Conservation (phyloP, 2,113 vertebrate species). For the Rostratula benghalensis region DNA sequence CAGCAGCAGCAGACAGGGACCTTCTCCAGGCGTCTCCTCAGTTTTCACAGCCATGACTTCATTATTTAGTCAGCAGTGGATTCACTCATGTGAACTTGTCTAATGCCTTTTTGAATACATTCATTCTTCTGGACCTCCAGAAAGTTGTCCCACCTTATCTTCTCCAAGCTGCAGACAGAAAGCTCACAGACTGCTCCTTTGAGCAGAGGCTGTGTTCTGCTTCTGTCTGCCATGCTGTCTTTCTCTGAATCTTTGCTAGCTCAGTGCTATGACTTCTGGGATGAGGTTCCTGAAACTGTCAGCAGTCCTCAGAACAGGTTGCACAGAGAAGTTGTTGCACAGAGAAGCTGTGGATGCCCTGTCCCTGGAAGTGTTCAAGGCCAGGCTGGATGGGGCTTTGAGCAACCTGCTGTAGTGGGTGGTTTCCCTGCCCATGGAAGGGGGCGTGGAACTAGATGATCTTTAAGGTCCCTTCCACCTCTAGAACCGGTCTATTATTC, state of each 20-base stretch:
- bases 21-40: background rate
- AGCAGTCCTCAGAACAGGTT: background rate
- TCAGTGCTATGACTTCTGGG: background rate
- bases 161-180: rapidly evolving
- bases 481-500: background rate
- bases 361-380: background rate
- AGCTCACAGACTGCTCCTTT: background rate
- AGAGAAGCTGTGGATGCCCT: background rate
- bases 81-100: no score
- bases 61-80: background rate
- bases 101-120: background rate
- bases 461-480: background rate
- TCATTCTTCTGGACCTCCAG: background rate
- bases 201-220: background rate
- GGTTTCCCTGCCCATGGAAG: background rate
- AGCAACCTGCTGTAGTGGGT: background rate
- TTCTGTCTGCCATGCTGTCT: background rate
- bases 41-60: background rate
- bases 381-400: background rate
- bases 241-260: background rate
- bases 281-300: background rate
- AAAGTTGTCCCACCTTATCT: background rate
- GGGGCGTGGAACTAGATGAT: background rate
- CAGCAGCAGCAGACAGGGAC: background rate
- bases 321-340: background rate